Evolutionary conservation across 1,140 invertebrate genomes (phyloP), one percentile per base, ranked within the genome.

Genomic region (Lepidostoma basale): DNA sequence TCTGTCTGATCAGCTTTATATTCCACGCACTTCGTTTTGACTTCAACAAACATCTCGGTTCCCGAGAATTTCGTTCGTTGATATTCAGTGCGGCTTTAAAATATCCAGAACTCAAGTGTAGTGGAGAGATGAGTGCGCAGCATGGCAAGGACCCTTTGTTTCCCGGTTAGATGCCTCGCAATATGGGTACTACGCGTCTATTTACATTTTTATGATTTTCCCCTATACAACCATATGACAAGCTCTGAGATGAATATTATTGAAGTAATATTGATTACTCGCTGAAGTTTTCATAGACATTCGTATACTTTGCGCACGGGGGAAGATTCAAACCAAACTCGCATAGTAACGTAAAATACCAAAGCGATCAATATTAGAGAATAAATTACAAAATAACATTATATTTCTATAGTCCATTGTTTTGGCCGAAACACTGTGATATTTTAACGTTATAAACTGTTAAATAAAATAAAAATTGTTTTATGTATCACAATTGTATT

Each of bases 51-150:
- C 23, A 47, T 23, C 18, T 9, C 25, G n/a, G 30, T 5, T 3
- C 47, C 12, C 20, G 33, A 33, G 39, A 28, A 36, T 42, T 66
- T 26, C 49, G 9, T 18, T 22, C 62, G 26, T 72, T 72, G 66
- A 52, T 72, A 72, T 72, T 72, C 70, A 66, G 42, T 59, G 26
- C 39, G 62, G 45, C 70, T 72, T 68, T 59, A 62, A 68, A 72
- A 72, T 62, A 72, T 68, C 58, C 49, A 68, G 62, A 65, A 62
- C 65, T 63, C 64, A 56, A 67, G 60, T 60, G 62, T 62, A 40
- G 60, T 12, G 60, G 36, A 47, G 45, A 44, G 26, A 23, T 26
- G 33, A 63, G n/a, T n/a, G n/a, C n/a, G n/a, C n/a, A 33, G 36
- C 22, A 30, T 20, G 52, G 65, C 25, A 52, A 58, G 23, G 42